Conservation (phyloP, 1,140 invertebrate species). For the Lepidurus couesii region DNA sequence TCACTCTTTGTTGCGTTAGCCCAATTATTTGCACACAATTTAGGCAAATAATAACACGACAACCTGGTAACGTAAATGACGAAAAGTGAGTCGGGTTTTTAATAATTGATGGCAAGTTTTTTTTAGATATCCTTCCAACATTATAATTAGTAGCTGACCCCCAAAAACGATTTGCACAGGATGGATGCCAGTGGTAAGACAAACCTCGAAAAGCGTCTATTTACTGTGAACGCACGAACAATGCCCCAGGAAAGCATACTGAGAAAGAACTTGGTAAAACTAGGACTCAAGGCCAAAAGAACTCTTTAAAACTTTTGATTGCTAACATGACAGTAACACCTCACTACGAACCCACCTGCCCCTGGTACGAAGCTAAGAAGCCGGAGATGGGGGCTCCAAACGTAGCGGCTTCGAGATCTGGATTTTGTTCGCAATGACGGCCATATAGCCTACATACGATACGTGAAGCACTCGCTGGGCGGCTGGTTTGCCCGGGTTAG, state of each 20-base stretch:
- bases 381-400: neutral
- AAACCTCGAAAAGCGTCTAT: neutral
- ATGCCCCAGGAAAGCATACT: conserved; percentile 21
- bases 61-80: neutral
- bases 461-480: too few species aligned
- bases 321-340: neutral
- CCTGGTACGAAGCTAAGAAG: neutral
- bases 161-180: too few species aligned
- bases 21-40: neutral
- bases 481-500: too few species aligned
- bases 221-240: neutral
- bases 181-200: neutral
- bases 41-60: neutral
- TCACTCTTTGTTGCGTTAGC: neutral
- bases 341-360: neutral
- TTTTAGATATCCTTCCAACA: too few species aligned
- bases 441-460: too few species aligned
- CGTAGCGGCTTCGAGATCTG: too few species aligned
- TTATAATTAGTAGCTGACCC: too few species aligned
- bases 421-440: too few species aligned
- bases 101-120: too few species aligned
- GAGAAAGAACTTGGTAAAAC: neutral
- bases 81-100: too few species aligned
- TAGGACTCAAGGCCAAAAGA: neutral
- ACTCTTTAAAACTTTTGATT: neutral